Evolutionary conservation across 1,140 invertebrate genomes (phyloP), one percentile per base, ranked within the genome.

Genomic region (Drosophila willistoni): DNA sequence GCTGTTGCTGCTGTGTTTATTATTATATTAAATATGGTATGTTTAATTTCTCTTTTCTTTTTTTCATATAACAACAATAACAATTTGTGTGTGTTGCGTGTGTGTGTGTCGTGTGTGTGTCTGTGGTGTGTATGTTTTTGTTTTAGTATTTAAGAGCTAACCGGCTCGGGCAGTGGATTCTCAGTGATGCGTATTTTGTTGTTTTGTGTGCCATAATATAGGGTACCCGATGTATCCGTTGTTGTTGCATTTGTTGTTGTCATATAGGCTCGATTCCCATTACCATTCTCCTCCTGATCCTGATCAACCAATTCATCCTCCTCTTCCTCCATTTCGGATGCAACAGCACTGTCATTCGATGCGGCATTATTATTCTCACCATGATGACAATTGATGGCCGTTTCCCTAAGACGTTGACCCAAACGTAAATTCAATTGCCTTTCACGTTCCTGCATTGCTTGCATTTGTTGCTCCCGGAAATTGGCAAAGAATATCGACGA

Each of bases 161-260:
- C 84, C 70, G 90, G 78, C 75, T 92, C 91, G 69, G 91, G 91
- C 87, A 92, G 89, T 81, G 91, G 91, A 73, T 92, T 92, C 77
- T 92, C 91, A 64, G 91, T 92, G 74, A 92, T 92, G 71, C 91
- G 91, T 79, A 92, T 92, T 70, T 91, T 91, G 77, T 84, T 91
- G 68, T 77, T 75, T 64, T 89, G 86, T 72, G 82, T 67, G 68
- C 77, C 82, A 73, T 81, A 90, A 65, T 91, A 91, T 44, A 83
- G 83, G 54, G 73, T 91, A 47, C 73, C 77, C 47, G 69, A 81
- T 80, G 74, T 89, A 36, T 83, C 89, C 60, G 54, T 42, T 39
- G 78, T 85, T 64, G 36, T 39, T 39, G 81, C 89, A 57, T 41
- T 42, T 59, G 78, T 85, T 59, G 36, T 39, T 39, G 81, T 90